Conservation (phyloP, 2,113 vertebrate species). For the Muscicapa adusta region DNA sequence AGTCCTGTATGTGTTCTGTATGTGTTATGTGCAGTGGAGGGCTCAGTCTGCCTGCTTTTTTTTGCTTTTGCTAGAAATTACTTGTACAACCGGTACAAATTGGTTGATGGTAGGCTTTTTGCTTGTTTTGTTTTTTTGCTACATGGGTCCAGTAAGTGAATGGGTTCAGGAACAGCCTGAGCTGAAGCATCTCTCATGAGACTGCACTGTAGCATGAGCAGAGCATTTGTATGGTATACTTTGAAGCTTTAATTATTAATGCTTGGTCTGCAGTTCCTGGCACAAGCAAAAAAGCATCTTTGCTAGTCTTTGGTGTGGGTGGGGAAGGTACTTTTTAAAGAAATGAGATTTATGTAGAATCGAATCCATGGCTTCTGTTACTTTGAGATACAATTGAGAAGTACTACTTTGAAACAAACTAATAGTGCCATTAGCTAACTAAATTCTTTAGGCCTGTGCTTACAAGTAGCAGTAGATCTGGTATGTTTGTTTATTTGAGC, state of each 20-base stretch:
- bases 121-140: background rate
- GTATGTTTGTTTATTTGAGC: background rate
- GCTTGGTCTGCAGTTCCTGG: background rate
- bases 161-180: background rate
- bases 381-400: background rate
- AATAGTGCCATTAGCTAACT: background rate
- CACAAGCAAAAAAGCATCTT: background rate
- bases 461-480: background rate
- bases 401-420: background rate
- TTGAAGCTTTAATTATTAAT: conserved; percentile 2
- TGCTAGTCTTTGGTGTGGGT: background rate
- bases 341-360: background rate
- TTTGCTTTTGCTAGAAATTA: background rate
- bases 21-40: accelerated
- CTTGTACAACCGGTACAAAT: background rate
- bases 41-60: background rate
- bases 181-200: background rate
- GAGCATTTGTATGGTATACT: background rate
- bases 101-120: background rate
- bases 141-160: background rate
- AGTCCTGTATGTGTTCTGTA: background rate
- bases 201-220: background rate
- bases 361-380: background rate
- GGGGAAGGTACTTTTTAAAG: background rate
- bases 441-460: background rate